Evolutionary conservation across 2,888 invertebrate species (phyloP), one percentile per base, ranked within the genome.

Genomic region (Eupithecia subfuscata): DNA sequence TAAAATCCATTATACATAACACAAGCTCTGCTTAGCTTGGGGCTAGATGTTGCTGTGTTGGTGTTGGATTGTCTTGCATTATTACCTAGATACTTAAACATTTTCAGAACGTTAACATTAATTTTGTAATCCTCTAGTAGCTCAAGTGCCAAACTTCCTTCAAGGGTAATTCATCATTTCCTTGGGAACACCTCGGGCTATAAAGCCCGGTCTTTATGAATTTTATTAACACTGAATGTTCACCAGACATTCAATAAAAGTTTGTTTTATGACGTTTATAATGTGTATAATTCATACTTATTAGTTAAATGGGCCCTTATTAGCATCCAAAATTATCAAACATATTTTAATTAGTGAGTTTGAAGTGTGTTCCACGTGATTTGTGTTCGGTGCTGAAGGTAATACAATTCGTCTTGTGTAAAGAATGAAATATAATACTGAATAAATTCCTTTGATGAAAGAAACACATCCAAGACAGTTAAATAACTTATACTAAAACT

Each of bases 311-410:
- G 70, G 72, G 73, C 73, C 70, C 74, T 77, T 81, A 82, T 79
- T 81, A 80, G 76, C 75, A 76, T 79, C 78, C 78, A 81, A 79
- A 81, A 83, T 82, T 82, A 81, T 82, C 64, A 64, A 63, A 81
- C 80, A 80, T 81, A 80, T 83, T 83, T 78, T 82, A 81, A 82
- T 81, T 80, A 83, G 77, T 74, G 22, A 72, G 75, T 68, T 75
- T 34, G 70, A 70, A 82, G 60, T 60, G 25, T 60, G 81, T 82
- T 82, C 74, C 68, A 69, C 71, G 64, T 79, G 79, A 80, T 80
- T 81, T 80, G 75, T 67, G 75, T 79, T 78, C 37, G 40, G 70
- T 69, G 56, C 72, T 77, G 75, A 56, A 22, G 76, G 79, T 79
- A 67, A 75, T 74, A 75, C 75, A 75, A 70, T 75, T 77, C 14